Conservation (phyloP, 2,113 vertebrate species). For the Catharus fuscescens region DNA sequence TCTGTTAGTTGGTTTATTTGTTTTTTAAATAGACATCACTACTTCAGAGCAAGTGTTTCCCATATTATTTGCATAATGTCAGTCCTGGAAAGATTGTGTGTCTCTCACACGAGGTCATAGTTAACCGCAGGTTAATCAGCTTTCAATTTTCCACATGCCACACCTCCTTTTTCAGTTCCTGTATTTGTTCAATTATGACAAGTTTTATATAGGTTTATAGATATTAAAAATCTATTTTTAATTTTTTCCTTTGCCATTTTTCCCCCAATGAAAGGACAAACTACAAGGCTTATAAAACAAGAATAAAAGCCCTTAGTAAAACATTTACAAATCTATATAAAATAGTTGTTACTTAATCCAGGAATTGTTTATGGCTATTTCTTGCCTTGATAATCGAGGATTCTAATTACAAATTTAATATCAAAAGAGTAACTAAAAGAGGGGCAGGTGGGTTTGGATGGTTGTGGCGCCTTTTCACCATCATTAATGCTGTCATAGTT, state of each 20-base stretch:
- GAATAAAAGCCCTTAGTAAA: background rate
- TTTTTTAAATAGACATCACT: background rate
- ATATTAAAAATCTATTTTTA: background rate
- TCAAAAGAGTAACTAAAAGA: slow-evolving; percentile 9
- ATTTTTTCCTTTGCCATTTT: background rate
- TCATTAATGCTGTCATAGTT: background rate
- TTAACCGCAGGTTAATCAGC: background rate
- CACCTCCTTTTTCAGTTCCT: background rate
- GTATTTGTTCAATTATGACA: background rate
- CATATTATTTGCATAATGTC: background rate
- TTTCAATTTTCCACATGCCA: background rate
- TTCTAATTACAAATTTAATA: slow-evolving; percentile 2
- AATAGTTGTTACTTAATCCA: background rate
- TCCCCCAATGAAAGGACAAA: background rate
- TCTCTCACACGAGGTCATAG: background rate
- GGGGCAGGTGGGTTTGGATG: background rate
- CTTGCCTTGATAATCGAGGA: background rate
- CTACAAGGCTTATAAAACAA: background rate
- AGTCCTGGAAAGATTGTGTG: background rate
- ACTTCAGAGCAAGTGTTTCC: background rate
- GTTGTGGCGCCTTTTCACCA: background rate
- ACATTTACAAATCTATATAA: background rate
- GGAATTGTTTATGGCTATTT: background rate
- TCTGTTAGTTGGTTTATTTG: too few species aligned
- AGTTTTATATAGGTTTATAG: background rate